Evolutionary conservation across 2,113 vertebrate genomes (phyloP), one percentile per base, ranked within the genome.

Genomic region (Poicephalus gulielmi): DNA sequence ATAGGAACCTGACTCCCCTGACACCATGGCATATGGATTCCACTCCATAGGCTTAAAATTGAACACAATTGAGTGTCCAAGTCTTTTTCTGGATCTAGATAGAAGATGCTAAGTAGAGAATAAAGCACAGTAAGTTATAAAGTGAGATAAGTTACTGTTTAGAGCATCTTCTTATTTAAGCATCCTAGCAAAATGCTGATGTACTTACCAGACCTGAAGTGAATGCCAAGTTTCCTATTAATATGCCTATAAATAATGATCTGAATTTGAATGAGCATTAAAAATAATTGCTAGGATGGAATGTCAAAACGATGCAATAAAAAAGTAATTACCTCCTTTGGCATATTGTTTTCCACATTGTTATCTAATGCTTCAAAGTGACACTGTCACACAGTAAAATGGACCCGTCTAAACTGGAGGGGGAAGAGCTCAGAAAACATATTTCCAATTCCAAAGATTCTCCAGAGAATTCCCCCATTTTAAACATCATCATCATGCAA

Each of bases 401-500:
- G 41, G 50, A 53, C 44, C 11, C 3, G 10, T 43, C 37, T 89
- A 79, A 88, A 85, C 7, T 53, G 69, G 63, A 84, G 76, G 62
- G 31, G 49, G 41, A 89, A 59, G 68, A 94, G 37, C 49, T 79
- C 63, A 57, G 46, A 46, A 92, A 68, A 71, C 78, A 66, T 92
- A 87, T 91, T 94, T 96, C 77, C 67, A 82, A n/a, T 92, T 96
- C 94, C 86, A 94, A 46, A 83, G 69, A 87, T 93, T 83, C 66
- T 93, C 33, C 22, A 78, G 81, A 68, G 33, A 88, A 80, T 75
- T 93, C 69, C 37, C 43, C 41, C 62, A 57, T 88, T 88, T 92
- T 55, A 86, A 95, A 92, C 0, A 1, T 83, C 80, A 53, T 75
- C 73, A 75, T 84, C 47, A 91, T 77, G 86, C 86, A 93, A 41